Conservation (phyloP, 1,140 invertebrate genomes). For the Leptestheria dahalacensis region DNA sequence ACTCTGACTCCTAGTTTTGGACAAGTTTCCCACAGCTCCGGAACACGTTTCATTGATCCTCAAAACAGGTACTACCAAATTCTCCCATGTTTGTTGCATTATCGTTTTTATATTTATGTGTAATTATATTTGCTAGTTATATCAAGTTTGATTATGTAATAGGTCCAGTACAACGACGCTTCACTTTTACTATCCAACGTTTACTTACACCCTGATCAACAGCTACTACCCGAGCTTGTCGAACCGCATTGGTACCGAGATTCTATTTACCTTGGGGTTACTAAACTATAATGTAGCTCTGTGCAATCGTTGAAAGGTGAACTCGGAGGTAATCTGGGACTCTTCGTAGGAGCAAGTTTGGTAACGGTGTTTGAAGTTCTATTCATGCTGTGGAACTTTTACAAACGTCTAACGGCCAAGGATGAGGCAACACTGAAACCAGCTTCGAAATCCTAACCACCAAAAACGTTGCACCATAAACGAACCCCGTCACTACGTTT, state of each 20-base stretch:
- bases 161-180: not conserved
- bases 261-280: not conserved
- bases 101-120: too few species aligned
- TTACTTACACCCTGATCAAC: not conserved
- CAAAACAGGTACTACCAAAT: too few species aligned
- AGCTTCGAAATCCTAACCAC: not conserved
- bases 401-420: not conserved
- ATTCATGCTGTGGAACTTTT: not conserved
- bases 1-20: not conserved
- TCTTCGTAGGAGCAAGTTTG: not conserved
- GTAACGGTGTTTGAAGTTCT: not conserved
- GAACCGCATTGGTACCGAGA: not conserved
- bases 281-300: too few species aligned
- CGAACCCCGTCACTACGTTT: not conserved
- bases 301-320: not conserved
- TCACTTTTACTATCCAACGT: not conserved
- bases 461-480: too few species aligned
- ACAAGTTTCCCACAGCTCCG: not conserved
- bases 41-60: not conserved
- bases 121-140: too few species aligned
- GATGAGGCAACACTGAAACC: not conserved
- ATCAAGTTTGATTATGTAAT: too few species aligned
- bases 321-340: not conserved
- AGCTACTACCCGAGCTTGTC: not conserved
- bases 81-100: too few species aligned